A percentile compares a stretch with the other conserved stretches of the same genome.
These are phyloP conservation scores for Synergus laeviventris DNA, from an alignment of 2,888 invertebrate species.

Conservation along the genomic window DNA sequence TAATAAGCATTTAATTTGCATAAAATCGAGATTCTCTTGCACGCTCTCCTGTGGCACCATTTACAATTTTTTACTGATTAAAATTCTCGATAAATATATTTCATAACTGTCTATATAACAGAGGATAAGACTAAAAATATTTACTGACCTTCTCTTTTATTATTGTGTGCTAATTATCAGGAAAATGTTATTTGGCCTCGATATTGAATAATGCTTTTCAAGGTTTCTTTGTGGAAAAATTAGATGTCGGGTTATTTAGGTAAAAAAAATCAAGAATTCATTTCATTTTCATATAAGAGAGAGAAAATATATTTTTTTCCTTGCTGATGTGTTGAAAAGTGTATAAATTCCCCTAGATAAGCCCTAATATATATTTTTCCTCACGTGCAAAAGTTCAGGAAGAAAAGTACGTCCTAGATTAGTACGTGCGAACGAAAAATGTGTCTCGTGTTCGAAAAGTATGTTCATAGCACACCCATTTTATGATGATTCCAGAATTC, in stretches of 20 bases:
- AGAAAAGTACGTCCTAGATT: slow-evolving; percentile 11
- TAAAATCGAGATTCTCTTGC: neutral
- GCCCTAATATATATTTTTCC: neutral
- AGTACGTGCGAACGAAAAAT: neutral
- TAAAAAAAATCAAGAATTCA: neutral
- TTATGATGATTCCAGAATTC: slow-evolving; percentile 26
- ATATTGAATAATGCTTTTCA: slow-evolving; percentile 29
- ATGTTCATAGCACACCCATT: neutral
- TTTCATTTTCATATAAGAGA: neutral
- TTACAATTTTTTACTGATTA: neutral
- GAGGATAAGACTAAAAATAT: neutral
- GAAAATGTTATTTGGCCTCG: slow-evolving; percentile 29
- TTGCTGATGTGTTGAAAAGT: neutral
- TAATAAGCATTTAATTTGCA: slow-evolving; percentile 26
- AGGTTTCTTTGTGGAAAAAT: slow-evolving; percentile 22
- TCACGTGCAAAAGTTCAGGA: slow-evolving; percentile 19
- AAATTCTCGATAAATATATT: neutral
- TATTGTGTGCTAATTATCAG: slow-evolving; percentile 13
- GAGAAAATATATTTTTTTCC: neutral
- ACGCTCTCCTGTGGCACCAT: neutral
- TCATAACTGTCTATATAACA: neutral
- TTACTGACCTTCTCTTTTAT: slow-evolving; percentile 1
- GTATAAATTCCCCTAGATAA: neutral
- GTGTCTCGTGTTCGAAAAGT: neutral
- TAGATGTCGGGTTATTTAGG: slow-evolving; percentile 9